phyloP scores from a whole-genome alignment of 2,113 vertebrate genomes.

The Callithrix jacchus region DNA sequence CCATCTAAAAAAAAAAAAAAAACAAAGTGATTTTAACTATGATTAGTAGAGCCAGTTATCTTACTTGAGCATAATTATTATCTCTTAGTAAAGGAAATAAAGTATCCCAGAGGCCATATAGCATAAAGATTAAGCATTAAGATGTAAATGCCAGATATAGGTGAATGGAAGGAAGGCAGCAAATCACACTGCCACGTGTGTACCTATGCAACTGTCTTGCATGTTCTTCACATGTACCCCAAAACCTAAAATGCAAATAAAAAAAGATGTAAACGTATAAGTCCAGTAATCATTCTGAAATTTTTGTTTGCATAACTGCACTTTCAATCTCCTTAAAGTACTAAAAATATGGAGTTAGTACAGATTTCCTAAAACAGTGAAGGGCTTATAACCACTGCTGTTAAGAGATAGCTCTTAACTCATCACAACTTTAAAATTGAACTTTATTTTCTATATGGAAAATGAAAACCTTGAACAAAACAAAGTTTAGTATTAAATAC shows the following conservation, averaged over 20 bases:
- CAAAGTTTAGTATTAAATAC: background rate
- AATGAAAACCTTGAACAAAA: background rate
- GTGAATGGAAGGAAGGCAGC: too few species aligned
- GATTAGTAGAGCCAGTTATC: background rate
- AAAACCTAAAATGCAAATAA: too few species aligned
- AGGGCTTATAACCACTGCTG: too few species aligned
- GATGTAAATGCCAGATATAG: background rate
- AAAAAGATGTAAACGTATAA: background rate
- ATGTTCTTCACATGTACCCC: too few species aligned
- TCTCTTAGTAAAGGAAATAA: background rate
- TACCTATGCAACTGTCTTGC: too few species aligned
- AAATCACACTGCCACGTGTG: too few species aligned
- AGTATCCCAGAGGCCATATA: background rate
- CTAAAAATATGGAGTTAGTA: background rate
- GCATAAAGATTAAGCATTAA: background rate
- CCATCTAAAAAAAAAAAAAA: too few species aligned
- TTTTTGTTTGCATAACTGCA: background rate
- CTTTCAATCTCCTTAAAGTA: background rate
- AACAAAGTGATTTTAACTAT: too few species aligned
- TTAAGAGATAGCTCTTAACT: background rate
- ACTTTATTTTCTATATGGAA: background rate
- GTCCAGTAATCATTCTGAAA: background rate
- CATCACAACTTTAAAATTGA: background rate
- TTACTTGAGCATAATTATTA: background rate
- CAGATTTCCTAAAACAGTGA: rapidly evolving